Evolutionary conservation across 2,113 vertebrate genomes (phyloP).

Genomic region (Nanger granti): DNA sequence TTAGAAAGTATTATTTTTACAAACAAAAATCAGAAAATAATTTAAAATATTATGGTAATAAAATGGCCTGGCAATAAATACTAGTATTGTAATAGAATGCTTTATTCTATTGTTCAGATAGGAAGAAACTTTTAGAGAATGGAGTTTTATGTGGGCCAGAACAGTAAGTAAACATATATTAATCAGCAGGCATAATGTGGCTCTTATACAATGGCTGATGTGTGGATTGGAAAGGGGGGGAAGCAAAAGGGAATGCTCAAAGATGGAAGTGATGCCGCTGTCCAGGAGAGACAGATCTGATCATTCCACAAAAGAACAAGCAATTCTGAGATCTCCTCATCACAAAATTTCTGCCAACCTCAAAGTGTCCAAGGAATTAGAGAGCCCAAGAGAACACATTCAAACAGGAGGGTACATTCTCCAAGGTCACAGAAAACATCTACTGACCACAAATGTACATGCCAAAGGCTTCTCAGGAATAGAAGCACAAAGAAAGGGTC

Average conservation of each 20-base stretch:
- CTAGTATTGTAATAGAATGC: background rate
- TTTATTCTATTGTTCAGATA: background rate
- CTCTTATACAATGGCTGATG: background rate
- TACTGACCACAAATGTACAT: background rate
- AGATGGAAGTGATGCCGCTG: background rate
- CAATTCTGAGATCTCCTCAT: background rate
- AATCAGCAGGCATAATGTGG: background rate
- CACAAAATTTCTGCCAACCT: background rate
- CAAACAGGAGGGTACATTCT: background rate
- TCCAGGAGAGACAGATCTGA: background rate
- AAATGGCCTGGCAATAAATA: background rate
- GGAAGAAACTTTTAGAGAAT: background rate
- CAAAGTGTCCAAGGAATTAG: background rate
- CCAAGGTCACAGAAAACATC: background rate
- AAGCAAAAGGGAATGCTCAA: background rate
- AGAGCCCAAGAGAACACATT: background rate
- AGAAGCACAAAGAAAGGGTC: accelerated
- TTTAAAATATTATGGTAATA: background rate
- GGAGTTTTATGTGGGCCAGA: background rate
- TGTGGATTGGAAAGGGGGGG: background rate
- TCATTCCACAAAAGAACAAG: background rate
- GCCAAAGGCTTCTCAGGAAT: background rate
- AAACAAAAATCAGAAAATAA: background rate
- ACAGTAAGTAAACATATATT: background rate
- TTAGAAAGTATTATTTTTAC: background rate